Base-by-base conservation (phyloP, 30 jellyfish, hydroid and myxozoan species). In the Aurelia sp. region DNA sequence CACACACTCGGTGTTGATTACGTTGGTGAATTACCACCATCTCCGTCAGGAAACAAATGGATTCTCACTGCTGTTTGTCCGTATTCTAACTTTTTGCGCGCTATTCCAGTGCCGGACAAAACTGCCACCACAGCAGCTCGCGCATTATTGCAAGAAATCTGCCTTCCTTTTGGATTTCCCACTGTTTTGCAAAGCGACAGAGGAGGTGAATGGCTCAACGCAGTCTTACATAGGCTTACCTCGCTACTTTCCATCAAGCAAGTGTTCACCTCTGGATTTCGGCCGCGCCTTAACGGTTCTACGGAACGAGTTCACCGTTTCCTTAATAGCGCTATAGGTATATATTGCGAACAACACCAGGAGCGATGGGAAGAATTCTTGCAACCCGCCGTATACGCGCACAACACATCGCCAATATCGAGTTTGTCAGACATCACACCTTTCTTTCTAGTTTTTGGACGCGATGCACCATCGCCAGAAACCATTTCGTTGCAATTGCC, bases 341-440 rank as follows among this genome's bases (percentile, higher is more conserved):
- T 76, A 0, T 76, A 20, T 76, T 76, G 86, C 18, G 86, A 76
- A 59, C 74, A 11, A 2, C 11, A 55, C 50, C 83, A 64, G 57
- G 82, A 37, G 15, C 72, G 74, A 3, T 80, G 90, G 90, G 82
- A 80, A 80, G 83, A 68, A 41, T 48, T n/a, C 22, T 31, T 80
- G 60, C 90, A 65, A 50, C 90, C 90, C 4, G 90, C 90, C 19
- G 90, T 80, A 31, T 66, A 80, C 23, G 90, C 90, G 30, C 90
- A 80, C 48, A 64, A 80, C 59, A 80, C 90, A 9, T 13, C 90
- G 41, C 74, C 90, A 3, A 47, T 80, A 30, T 64, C 90, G 3
- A 64, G 76, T 2, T 52, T 65, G 3, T 22, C 74, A 4, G 87
- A 76, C 31, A 51, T 73, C 0, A 73, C 85, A 3, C 70, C 72